Evolutionary conservation across 2,888 invertebrate genomes (phyloP), one percentile per base, ranked within the genome.

Genomic region (Rhabditoides inermis): DNA sequence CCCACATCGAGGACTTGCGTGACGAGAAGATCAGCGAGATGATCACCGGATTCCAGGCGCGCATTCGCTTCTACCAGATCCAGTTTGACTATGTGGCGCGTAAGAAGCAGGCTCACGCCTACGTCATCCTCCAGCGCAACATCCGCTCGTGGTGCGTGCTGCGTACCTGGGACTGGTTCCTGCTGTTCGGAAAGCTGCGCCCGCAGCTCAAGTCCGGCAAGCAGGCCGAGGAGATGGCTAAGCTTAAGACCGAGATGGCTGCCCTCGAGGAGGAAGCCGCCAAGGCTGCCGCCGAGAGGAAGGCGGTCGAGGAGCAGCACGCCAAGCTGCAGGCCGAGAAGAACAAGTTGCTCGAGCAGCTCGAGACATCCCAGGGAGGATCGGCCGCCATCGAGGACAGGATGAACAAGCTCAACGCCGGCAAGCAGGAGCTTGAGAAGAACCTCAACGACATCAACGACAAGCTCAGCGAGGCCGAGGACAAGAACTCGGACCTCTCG

Each of bases 1-100:
- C 98, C 89, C 90, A 90, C 83, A 90, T 99, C 87, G 99, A 99
- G 82, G 99, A 99, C 82, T 84, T 95, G 83, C 90, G 99, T 85
- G 98, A 99, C 82, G 95, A 94, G 81, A 90, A 92, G 83, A 73
- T 78, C 50, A 84, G 87, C 82, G 91, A 90, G 83, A 92, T 99
- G 80, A 88, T 98, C 79, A 88, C 91, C 77, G 90, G 92, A 88
- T 77, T 81, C 75, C 61, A 67, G 54, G 63, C 62, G 7, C 54
- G 56, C 23, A 58, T 65, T 53, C 56, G 72, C 27, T 68, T 60
- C 60, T 65, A 62, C 54, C 22, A 45, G 5, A 63, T 60, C 30
- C 36, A 49, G 56, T 54, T 54, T 25, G 62, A 67, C 18, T 53
- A 55, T 39, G 59, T 53, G 35, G 65, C 58, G 25, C 60, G 68